Base-by-base conservation (phyloP, 2,888 invertebrate genomes). In the Craniophora ligustri region DNA sequence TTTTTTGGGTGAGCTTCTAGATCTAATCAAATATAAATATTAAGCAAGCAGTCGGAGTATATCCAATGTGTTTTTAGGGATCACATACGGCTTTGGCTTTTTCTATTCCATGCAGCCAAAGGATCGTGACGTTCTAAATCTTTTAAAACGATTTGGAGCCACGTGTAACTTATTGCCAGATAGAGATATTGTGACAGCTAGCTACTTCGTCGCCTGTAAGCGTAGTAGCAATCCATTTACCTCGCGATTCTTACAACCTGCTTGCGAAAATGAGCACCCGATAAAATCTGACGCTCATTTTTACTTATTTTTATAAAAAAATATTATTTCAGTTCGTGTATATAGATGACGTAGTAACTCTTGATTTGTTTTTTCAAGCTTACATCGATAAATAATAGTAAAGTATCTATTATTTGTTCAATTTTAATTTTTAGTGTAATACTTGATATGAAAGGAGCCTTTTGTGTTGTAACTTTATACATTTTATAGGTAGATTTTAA, bases 141-240 rank as follows among this genome's bases (percentile, higher is more conserved):
- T 58, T 65, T 69, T 65, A 69, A 66, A 66, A 30, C 66, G 59
- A 31, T 57, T 65, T 48, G 47, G 50, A 68, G 57, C 40, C 69
- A 64, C 55, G 45, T 54, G 53, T 70, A 48, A 70, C 28, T 60
- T 70, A 67, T 54, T 54, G 54, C 53, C 61, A n/a, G 71, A 59
- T 70, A 50, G 58, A 66, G 66, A 59, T 51, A 69, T 66, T 59
- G 66, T 59, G 66, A 66, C 66, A 58, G 53, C 41, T 30, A 68
- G 30, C 59, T 65, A 56, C 64, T 48, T 56, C 44, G 64, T 64
- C 57, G 55, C 16, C 34, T 63, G 57, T 48, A 48, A 64, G 44
- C 69, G 64, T 56, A 64, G 58, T 36, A 48, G 50, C 70, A 65
- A 69, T 66, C 65, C 60, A 66, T 66, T 69, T 58, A 69, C 44